These are phyloP conservation scores for Ailurus styani DNA, from an alignment of 2,113 vertebrate species.

Conservation along the genomic window DNA sequence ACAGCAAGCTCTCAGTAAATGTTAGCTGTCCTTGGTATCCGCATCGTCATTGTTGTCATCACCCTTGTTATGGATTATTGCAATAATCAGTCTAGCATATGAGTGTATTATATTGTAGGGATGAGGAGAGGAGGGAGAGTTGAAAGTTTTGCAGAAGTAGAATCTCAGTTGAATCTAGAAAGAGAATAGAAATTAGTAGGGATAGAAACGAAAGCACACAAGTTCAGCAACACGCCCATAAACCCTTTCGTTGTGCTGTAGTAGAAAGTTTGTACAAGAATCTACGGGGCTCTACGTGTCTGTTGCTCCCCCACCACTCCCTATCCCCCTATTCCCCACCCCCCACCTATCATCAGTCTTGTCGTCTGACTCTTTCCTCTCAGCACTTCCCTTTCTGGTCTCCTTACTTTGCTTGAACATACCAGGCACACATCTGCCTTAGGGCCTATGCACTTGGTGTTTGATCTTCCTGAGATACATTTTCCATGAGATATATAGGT, in stretches of 20 bases:
- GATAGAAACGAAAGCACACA: not conserved
- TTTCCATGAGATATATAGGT: not conserved
- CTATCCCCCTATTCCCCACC: too few relatives aligned
- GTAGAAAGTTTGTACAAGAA: not conserved
- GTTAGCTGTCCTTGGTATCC: not conserved
- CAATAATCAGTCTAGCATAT: not conserved
- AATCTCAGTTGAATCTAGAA: not conserved
- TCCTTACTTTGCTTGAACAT: not conserved
- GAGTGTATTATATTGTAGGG: not conserved
- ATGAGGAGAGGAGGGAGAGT: not conserved
- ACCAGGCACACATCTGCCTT: not conserved
- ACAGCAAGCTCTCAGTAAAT: not conserved
- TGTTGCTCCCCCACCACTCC: not conserved
- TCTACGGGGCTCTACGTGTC: accelerated
- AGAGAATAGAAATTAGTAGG: not conserved
- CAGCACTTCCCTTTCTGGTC: not conserved
- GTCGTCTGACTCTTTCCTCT: not conserved
- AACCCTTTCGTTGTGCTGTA: not conserved
- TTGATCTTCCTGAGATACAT: not conserved
- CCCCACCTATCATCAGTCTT: not conserved
- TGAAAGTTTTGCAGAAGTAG: not conserved
- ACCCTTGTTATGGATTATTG: not conserved
- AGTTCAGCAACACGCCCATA: not conserved
- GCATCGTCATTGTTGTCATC: accelerated
- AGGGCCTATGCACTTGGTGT: not conserved